Evolutionary conservation across 2,113 vertebrate species (phyloP), one percentile per base, ranked within the genome.

Genomic region (Ondatra zibethicus): DNA sequence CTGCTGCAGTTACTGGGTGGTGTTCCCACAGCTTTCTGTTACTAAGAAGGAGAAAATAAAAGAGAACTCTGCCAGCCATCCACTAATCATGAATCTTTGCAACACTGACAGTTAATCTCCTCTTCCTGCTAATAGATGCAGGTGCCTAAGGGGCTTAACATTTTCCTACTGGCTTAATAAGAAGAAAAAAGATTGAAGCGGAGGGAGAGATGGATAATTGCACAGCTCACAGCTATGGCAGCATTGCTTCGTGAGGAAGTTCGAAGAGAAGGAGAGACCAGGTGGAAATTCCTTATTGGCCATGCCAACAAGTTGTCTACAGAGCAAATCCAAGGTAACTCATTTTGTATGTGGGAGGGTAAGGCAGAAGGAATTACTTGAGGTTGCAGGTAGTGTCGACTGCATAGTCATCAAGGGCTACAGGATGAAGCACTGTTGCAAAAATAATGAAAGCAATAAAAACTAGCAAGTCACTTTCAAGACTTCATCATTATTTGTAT

Each of bases 91-190:
- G 92, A 96, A 93, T 97, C 94, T 96, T 65, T 97, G 88, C 87
- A 93, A 94, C 21, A 75, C 92, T 96, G 95, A 97, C 97, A 97
- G 96, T 92, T 97, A 96, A 97, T 97, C 94, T 98, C 86, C 96
- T 87, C 47, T 95, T 96, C 88, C 96, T 97, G 94, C 97, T 97
- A 98, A 98, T 97, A 98, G 92, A 97, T 97, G 95, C 96, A 96
- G 88, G 85, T 97, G 97, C 97, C 97, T 95, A 80, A 39, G 58
- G 96, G 97, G 96, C 88, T 98, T 97, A 97, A 97, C 95, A 93
- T 97, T 97, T 97, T 97, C 94, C 93, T 96, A 88, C 42, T 88
- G 89, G 97, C 80, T 93, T 97, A 97, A 97, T 97, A 97, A 96
- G 96, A 92, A 93, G 85, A 86, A 88, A 96, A 96, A 96, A 82